Base-by-base conservation (phyloP, 2,888 invertebrate species). In the Stenichneumon culpator region DNA sequence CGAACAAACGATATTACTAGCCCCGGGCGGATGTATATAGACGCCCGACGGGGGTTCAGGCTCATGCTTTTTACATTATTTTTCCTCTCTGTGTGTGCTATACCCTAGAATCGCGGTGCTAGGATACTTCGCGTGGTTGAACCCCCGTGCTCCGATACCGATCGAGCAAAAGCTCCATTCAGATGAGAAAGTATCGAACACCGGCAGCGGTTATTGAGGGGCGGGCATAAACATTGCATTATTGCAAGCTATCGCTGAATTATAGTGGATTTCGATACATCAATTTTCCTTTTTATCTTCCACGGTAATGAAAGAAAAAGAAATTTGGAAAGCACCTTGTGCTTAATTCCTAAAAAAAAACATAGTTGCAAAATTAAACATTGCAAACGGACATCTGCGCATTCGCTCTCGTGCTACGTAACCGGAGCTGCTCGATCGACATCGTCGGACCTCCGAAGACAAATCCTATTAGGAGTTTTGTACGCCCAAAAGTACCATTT, bases 1-100 rank as follows among this genome's bases (percentile, higher is more conserved):
- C 39, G 60, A 75, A 65, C 65, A 28, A 22, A 19, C 67, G 60
- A 80, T 84, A 84, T 84, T 80, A 73, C 80, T 78, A 32, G 84
- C 80, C 73, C 28, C 57, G 44, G 73, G 77, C 84, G 22, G 73
- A 70, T 80, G 57, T 57, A 16, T 68, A 67, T 54, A 32, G 32
- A 28, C 22, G 22, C 25, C 25, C 6, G 22, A n/a, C 28, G 65
- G 44, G 44, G 50, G 73, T 70, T 52, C 73, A 22, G 52, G 63
- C 28, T 22, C 54, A 39, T 80, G 72, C 52, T 68, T 44, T 50
- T 39, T 39, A 36, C 54, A 4, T 52, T 57, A 60, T 78, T 73
- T 81, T 60, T 32, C 14, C 22, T 22, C 25, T 52, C 63, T 60
- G n/a, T 39, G n/a, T 32, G 16, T 0, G 3, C 25, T 19, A 57